Evolutionary conservation across 2,113 vertebrate genomes (phyloP).

Genomic region (Neotragus moschatus): DNA sequence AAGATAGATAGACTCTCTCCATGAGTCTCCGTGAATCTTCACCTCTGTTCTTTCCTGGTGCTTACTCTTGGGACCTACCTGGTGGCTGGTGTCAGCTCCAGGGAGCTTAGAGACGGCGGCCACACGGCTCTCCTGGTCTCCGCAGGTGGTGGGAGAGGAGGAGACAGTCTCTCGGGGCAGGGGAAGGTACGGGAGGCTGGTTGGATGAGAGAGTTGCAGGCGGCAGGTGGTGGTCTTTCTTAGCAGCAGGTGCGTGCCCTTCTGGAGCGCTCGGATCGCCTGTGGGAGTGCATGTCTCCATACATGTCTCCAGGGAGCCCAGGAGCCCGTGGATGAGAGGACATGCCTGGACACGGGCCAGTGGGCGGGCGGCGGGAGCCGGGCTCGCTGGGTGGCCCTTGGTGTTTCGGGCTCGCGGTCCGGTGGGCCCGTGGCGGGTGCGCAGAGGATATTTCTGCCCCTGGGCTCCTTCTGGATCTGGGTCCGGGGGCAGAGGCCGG

Average conservation of each 20-base stretch:
- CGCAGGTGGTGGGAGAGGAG: neutral
- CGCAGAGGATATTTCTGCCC: too few species aligned
- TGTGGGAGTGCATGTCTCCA: neutral
- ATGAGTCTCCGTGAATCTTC: neutral
- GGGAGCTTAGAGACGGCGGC: neutral
- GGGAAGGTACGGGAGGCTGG: neutral
- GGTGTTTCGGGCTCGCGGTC: neutral
- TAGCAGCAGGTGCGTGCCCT: slow-evolving; percentile 53
- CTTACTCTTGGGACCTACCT: neutral
- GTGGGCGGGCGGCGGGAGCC: too few species aligned
- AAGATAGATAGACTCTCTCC: neutral
- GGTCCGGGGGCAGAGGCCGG: too few species aligned
- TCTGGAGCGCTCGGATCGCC: slow-evolving; percentile 58
- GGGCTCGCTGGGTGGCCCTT: neutral
- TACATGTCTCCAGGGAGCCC: too few species aligned
- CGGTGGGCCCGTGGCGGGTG: too few species aligned
- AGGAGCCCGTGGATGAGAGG: accelerated
- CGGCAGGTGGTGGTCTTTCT: slow-evolving; percentile 49
- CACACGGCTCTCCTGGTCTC: neutral
- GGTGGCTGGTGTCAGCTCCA: neutral
- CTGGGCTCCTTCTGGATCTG: too few species aligned
- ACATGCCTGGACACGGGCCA: neutral
- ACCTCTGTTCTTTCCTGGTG: neutral
- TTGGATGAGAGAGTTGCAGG: neutral
- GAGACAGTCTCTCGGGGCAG: neutral